A percentile compares a stretch with the other conserved stretches of the same genome.
These are phyloP conservation scores for Hesperophylax magnus DNA, from an alignment of 1,140 invertebrate genomes.

Conservation along the genomic window DNA sequence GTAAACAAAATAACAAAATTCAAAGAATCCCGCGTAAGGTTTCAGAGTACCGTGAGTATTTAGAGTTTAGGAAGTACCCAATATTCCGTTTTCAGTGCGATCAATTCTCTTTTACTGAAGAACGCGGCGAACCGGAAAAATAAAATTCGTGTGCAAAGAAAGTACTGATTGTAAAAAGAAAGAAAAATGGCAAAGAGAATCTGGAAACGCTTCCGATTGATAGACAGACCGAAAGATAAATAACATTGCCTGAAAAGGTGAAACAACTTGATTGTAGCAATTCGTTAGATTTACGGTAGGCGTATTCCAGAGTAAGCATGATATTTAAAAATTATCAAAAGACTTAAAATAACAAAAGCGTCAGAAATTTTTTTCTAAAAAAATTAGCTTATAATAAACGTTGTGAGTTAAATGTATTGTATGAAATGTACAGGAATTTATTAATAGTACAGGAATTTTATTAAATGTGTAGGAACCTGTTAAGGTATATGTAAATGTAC, in stretches of 20 bases:
- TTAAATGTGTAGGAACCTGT: no score
- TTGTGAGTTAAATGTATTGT: no score
- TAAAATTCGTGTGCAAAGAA: slow-evolving; percentile 1
- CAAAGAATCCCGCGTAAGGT: no score
- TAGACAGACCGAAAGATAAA: slow-evolving; percentile 48
- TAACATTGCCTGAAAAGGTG: slow-evolving; percentile 47
- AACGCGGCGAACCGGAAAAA: slow-evolving; percentile 15
- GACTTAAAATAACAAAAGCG: no score
- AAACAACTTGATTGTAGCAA: slow-evolving; percentile 35
- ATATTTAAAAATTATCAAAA: neutral
- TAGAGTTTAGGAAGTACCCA: no score
- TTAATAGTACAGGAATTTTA: no score
- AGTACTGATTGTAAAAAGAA: slow-evolving; percentile 19
- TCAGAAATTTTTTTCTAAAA: no score
- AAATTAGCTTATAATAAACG: no score
- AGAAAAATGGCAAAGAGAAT: slow-evolving; percentile 5
- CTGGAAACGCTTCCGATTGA: slow-evolving; percentile 10
- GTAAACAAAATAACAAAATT: no score
- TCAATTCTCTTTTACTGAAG: neutral
- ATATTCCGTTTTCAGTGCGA: neutral
- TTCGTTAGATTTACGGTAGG: slow-evolving; percentile 45
- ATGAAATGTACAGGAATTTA: no score
- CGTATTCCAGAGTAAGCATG: neutral
- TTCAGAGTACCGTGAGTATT: no score
- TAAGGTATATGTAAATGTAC: no score